Base-by-base conservation (phyloP, 1,140 invertebrate genomes). In the Lutraria rhynchaena region DNA sequence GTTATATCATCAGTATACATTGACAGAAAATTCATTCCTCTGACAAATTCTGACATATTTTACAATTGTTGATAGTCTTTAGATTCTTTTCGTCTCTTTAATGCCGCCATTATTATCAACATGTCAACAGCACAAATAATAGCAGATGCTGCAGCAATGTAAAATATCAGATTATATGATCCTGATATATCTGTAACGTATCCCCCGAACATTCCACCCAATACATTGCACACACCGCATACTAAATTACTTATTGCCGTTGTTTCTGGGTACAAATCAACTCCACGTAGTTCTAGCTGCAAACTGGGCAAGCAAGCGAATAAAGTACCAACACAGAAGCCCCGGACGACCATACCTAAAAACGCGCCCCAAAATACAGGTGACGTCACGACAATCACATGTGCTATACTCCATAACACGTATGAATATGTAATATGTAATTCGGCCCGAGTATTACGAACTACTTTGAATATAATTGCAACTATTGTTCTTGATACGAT, bases 91-190 rank as follows among this genome's bases (percentile, higher is more conserved):
- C 67, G 27, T 53, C 31, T 2, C 44, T 33, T 70, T 5, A 70
- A 55, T 70, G 53, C 53, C 24, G 44, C 24, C 37, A 19, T 31
- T 33, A 70, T 70, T 9, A 70, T 31, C 17, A 31, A 0, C 49
- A 70, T 55, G 33, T 46, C 33, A 0, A 74, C 24, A 27, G 13
- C 70, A 41, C 55, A 57, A 29, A 61, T 61, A 2, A 75, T 15
- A 46, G 17, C 31, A 33, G n/a, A 19, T 0, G 9, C 57, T 4
- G 73, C 35, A 17, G 73, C 73, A 24, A 61, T 61, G 37, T 61
- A 75, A 44, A 61, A 75, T 60, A 75, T 75, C 7, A 75, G 13
- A n/a, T 75, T 58, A 29, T 75, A 75, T 9, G 51, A 29, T 3
- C 73, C 73, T 58, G 73, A 61, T 3, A 63, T 58, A 37, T 75